Base-by-base conservation (phyloP, 1,140 invertebrate genomes). In the Drosophila albomicans region DNA sequence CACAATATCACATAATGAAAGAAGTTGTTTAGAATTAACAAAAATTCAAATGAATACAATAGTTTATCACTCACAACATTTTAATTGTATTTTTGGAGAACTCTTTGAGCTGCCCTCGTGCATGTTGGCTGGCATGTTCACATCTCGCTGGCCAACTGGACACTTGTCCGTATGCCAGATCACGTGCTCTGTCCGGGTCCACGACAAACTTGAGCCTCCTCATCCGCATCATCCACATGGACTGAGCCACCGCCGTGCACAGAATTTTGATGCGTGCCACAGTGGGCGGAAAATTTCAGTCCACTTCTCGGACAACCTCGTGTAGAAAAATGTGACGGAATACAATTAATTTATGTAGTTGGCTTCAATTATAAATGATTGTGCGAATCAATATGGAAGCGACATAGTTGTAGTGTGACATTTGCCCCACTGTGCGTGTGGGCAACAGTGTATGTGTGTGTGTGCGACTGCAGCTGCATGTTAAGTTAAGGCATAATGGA, bases 201-300 rank as follows among this genome's bases (percentile, higher is more conserved):
- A 58, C 63, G 63, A 51, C 70, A 58, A 72, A 72, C 63, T 43
- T 72, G 70, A 58, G 63, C 46, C 63, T 72, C 63, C 51, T 49
- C 48, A 54, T 63, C 67, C 58, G 38, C 58, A 63, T 54, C 68
- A 57, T 48, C 61, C 68, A 57, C 61, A 64, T 30, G 51, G 16
- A 65, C 68, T 41, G 35, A 25, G 67, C 48, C 67, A 70, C 41
- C 30, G 38, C 25, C 58, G 67, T 70, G 68, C 61, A 54, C 49
- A 32, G 62, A 54, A 71, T 71, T 63, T 64, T 46, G 32, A 71
- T 71, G 68, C 49, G 30, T 54, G 49, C 6, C 68, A 52, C 67
- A 52, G 58, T 70, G 67, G 48, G 45, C 3, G 20, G 3, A 25
- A 25, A 25, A 25, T 25, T 25, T 25, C 3, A 25, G 0, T 25